Evolutionary conservation across 1,140 invertebrate genomes (phyloP).

Genomic region (Macrobrachium rosenbergii): DNA sequence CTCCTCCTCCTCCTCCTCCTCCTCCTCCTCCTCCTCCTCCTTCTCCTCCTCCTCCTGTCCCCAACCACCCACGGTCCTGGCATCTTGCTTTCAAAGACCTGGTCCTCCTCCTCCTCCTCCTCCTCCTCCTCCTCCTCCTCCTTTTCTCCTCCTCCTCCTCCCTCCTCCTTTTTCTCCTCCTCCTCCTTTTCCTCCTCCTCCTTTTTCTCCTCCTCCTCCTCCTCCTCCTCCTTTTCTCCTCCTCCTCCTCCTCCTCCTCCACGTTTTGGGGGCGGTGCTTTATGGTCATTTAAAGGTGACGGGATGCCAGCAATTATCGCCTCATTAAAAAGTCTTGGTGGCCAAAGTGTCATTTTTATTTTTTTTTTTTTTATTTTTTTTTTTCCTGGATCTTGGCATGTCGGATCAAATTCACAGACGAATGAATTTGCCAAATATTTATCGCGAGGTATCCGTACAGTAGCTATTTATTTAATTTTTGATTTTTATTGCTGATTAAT

Average conservation of each 20-base stretch:
- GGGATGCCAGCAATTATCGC: no score
- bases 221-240: not conserved
- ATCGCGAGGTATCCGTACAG: no score
- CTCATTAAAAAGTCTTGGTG: no score
- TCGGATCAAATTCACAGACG: no score
- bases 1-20: not conserved
- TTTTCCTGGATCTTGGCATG: no score
- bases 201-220: not conserved
- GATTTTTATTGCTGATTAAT: no score
- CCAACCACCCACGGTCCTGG: not conserved
- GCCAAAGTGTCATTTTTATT: no score
- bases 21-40: not conserved
- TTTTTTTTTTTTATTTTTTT: no score
- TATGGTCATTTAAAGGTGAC: no score
- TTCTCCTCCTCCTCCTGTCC: not conserved
- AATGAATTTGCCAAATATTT: no score
- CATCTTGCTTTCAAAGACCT: not conserved
- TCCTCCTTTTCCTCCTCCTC: not conserved
- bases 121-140: not conserved
- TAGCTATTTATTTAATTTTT: no score
- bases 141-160: not conserved
- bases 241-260: slow-evolving; percentile 11
- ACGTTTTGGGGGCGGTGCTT: not conserved
- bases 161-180: not conserved
- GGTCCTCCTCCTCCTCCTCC: not conserved